phyloP scores from a whole-genome alignment of 1,140 invertebrate species.

The Lepidurus apus region DNA sequence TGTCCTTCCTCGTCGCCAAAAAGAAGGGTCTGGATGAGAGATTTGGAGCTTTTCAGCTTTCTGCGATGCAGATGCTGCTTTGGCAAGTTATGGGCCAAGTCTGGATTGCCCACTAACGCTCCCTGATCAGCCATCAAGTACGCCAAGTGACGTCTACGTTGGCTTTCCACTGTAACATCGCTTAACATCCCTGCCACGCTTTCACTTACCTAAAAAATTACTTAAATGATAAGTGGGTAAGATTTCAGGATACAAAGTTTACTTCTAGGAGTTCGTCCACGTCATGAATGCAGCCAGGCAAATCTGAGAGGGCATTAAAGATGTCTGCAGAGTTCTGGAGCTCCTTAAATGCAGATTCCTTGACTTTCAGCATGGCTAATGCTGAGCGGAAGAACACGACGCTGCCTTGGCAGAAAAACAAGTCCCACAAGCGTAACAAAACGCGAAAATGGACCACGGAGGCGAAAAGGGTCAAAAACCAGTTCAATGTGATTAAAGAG shows the following conservation, averaged over 20 bases:
- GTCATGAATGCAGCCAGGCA: constrained; percentile 87
- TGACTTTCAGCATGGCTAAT: constrained; percentile 89
- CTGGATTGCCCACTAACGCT: constrained; percentile 81
- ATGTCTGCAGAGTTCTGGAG: constrained; percentile 92
- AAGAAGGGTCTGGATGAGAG: constrained; percentile 78
- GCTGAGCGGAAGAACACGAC: constrained; percentile 94
- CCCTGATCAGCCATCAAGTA: constrained; percentile 96
- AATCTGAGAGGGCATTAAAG: constrained; percentile 91
- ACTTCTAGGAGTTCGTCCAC: constrained; percentile 72
- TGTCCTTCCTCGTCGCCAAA: constrained; percentile 70
- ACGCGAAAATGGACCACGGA: constrained; percentile 98
- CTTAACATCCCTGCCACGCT: constrained; percentile 64
- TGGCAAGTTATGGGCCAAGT: constrained; percentile 79
- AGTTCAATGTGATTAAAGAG: constrained; percentile 91
- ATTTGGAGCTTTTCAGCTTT: constrained; percentile 83
- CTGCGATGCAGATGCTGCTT: constrained; percentile 68
- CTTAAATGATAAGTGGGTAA: not conserved
- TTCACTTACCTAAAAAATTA: constrained; percentile 32
- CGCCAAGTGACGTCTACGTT: constrained; percentile 82
- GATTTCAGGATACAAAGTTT: constrained; percentile 32
- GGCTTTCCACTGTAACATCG: constrained; percentile 81
- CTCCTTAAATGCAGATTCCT: constrained; percentile 72
- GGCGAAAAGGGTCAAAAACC: constrained; percentile 97
- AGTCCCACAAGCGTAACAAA: constrained; percentile 91
- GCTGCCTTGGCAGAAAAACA: constrained; percentile 93